These are phyloP conservation scores for Capreolus pygargus DNA, from an alignment of 2,113 vertebrate species.

Conservation along the genomic window DNA sequence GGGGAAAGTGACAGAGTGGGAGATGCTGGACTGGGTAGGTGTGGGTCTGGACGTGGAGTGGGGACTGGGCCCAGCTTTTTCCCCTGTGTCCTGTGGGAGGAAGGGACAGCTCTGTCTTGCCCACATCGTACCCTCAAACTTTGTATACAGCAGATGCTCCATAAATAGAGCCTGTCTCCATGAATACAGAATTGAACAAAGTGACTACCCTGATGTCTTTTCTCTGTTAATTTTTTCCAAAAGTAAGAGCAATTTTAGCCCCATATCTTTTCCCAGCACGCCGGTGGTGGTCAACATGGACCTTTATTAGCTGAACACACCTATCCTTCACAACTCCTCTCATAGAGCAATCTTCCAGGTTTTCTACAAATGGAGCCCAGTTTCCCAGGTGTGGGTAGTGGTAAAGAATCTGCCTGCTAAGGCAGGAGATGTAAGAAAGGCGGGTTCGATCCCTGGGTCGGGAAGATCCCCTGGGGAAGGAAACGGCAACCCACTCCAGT, in stretches of 20 bases:
- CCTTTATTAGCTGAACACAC: rapidly evolving
- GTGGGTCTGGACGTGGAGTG: background rate
- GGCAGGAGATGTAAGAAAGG: background rate
- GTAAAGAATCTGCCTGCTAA: background rate
- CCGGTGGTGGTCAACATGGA: rapidly evolving
- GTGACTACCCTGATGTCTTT: background rate
- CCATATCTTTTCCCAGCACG: rapidly evolving
- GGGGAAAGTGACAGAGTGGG: rapidly evolving
- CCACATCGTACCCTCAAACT: rapidly evolving
- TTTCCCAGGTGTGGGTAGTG: background rate
- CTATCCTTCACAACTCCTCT: rapidly evolving
- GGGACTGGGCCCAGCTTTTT: background rate
- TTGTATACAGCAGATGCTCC: background rate
- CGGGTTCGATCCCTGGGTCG: background rate
- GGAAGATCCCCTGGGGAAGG: background rate
- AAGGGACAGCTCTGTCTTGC: rapidly evolving
- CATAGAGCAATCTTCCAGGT: rapidly evolving
- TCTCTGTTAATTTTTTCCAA: background rate
- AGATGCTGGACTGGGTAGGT: rapidly evolving
- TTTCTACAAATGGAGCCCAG: rapidly evolving
- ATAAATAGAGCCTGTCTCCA: rapidly evolving
- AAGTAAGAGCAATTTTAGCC: too few relatives aligned
- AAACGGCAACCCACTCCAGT: background rate
- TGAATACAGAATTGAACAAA: background rate
- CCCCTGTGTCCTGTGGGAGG: too few relatives aligned